Percentiles rank a stretch among this genome's conserved stretches.
Conservation (phyloP, 1,140 invertebrate genomes). For the Hyposmocoma kahamanoa region DNA sequence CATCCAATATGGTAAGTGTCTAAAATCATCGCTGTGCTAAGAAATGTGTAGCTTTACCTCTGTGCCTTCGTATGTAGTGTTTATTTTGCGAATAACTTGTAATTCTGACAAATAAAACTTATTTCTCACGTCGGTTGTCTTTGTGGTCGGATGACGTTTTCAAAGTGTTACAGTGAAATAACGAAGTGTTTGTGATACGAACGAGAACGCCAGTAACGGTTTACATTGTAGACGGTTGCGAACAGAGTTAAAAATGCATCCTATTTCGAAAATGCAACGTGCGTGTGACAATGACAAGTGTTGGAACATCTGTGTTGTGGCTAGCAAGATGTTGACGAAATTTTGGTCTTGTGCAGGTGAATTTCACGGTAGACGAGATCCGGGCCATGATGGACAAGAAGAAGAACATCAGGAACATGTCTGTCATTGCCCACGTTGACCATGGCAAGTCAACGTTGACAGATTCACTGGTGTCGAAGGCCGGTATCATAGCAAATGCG, state of each 20-base stretch:
- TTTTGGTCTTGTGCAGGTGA: slow-evolving; percentile 87
- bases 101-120: slow-evolving; percentile 30
- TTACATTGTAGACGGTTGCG: not conserved
- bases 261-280: slow-evolving; percentile 28
- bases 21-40: slow-evolving; percentile 41
- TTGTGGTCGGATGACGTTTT: slow-evolving; percentile 65
- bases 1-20: slow-evolving; percentile 90
- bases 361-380: slow-evolving; percentile 99
- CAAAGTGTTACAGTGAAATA: slow-evolving; percentile 39
- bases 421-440: slow-evolving; percentile 99
- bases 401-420: slow-evolving; percentile 99
- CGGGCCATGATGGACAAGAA: slow-evolving; percentile 99
- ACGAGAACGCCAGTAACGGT: not conserved
- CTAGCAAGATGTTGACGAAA: slow-evolving; percentile 31
- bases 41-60: slow-evolving; percentile 33
- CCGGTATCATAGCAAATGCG: slow-evolving; percentile 98
- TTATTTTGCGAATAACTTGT: slow-evolving; percentile 50
- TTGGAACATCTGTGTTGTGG: slow-evolving; percentile 39
- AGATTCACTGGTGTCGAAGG: slow-evolving; percentile 99
- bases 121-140: slow-evolving; percentile 34
- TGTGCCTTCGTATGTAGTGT: slow-evolving; percentile 28
- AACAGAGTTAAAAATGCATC: not conserved
- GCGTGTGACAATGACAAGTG: slow-evolving; percentile 30
- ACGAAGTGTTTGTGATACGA: slow-evolving; percentile 30
- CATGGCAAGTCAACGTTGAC: slow-evolving; percentile 99